phyloP scores from a whole-genome alignment of 2,888 invertebrate genomes.

The Stenurella melanura region DNA sequence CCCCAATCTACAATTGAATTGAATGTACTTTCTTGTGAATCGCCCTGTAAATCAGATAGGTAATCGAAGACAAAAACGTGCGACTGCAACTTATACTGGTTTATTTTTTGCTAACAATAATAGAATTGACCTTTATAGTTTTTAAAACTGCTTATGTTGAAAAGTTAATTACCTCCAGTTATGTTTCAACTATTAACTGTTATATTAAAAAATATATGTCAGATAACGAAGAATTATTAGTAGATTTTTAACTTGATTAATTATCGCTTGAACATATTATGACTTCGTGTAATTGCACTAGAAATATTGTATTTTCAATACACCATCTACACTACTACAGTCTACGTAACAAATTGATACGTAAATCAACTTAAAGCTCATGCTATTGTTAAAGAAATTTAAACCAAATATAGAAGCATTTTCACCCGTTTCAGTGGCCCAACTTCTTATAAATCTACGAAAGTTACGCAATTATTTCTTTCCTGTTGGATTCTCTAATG shows the following conservation, averaged over 20 bases:
- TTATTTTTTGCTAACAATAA: not conserved
- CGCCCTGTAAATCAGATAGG: not conserved
- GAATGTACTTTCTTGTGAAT: too few relatives aligned
- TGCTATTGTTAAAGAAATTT: too few relatives aligned
- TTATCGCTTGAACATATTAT: not conserved
- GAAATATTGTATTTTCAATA: not conserved
- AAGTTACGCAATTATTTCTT: too few relatives aligned
- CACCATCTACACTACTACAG: too few relatives aligned
- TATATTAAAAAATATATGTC: not conserved
- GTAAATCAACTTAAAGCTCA: too few relatives aligned
- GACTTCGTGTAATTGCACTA: not conserved
- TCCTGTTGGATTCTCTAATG: too few relatives aligned
- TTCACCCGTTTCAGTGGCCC: too few relatives aligned
- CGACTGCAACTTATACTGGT: not conserved
- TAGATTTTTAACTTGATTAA: conserved; percentile 1
- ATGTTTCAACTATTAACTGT: not conserved
- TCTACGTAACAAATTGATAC: too few relatives aligned
- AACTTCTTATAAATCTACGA: too few relatives aligned
- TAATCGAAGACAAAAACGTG: not conserved
- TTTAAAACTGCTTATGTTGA: not conserved
- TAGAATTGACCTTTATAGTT: not conserved
- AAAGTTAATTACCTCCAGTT: not conserved
- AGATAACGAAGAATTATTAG: not conserved
- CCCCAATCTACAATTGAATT: too few relatives aligned
- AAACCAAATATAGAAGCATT: too few relatives aligned